Evolutionary conservation across 2,113 vertebrate genomes (phyloP).

Genomic region (Semnopithecus entellus): DNA sequence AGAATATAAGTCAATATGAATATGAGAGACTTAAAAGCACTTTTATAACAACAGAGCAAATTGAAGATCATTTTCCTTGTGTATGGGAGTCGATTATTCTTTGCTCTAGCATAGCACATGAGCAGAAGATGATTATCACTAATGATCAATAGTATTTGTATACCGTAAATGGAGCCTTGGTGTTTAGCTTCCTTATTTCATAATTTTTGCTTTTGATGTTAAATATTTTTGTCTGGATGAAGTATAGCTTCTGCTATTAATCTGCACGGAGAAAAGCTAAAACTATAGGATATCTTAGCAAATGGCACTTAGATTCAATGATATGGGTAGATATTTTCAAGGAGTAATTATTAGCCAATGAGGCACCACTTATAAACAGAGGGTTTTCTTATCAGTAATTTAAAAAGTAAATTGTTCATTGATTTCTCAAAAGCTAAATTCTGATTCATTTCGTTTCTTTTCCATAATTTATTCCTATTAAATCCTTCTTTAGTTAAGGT

Average conservation of each 20-base stretch:
- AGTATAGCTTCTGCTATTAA: not conserved
- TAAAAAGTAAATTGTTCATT: not conserved
- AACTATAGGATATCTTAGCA: not conserved
- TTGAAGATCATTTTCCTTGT: not conserved
- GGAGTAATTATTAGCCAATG: not conserved
- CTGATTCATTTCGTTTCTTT: not conserved
- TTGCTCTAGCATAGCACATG: too few species aligned
- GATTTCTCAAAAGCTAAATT: not conserved
- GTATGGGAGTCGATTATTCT: not conserved
- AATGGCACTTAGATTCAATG: not conserved
- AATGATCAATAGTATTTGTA: not conserved
- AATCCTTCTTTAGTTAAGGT: not conserved
- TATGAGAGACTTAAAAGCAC: not conserved
- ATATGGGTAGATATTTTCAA: not conserved
- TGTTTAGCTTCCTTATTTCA: not conserved
- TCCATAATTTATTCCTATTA: not conserved
- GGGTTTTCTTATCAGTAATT: not conserved
- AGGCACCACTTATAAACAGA: not conserved
- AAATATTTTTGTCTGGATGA: not conserved
- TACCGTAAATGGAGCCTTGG: not conserved
- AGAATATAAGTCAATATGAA: not conserved
- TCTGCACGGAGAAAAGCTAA: not conserved
- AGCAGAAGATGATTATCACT: not conserved
- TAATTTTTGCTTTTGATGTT: not conserved
- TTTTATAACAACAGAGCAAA: not conserved